Conservation (phyloP, 2,113 vertebrate species). For the Turnix velox region DNA sequence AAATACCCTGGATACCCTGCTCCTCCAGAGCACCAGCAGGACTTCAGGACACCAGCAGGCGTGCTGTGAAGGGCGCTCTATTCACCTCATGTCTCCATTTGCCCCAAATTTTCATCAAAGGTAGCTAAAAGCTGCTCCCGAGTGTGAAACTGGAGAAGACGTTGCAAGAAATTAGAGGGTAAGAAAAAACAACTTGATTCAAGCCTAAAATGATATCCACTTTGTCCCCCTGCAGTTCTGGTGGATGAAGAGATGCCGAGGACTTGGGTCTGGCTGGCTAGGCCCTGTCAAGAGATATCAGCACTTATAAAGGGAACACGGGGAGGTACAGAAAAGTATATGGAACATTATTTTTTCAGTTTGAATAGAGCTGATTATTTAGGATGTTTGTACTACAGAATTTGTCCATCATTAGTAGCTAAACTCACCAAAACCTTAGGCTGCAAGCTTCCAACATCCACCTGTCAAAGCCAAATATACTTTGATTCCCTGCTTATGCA, state of each 20-base stretch:
- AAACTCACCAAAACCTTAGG: not conserved
- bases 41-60: not conserved
- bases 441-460: not conserved
- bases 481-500: not conserved
- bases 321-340: not conserved
- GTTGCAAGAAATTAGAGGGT: not conserved
- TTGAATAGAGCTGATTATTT: not conserved
- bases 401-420: not conserved
- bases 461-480: not conserved
- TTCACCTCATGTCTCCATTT: not conserved
- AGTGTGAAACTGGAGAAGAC: not conserved
- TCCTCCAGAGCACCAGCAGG: not conserved
- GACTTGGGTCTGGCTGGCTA: not conserved
- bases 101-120: not conserved
- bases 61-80: not conserved
- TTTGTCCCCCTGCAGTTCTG: not conserved
- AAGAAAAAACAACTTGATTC: not conserved
- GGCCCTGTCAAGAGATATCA: not conserved
- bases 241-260: not conserved
- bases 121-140: not conserved
- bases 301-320: not conserved
- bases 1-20: not conserved
- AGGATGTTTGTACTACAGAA: not conserved
- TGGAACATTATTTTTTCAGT: not conserved
- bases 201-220: not conserved